A percentile compares a stretch with the other conserved stretches of the same genome.
These are phyloP conservation scores for Tyto alba DNA, from an alignment of 2,113 vertebrate genomes.

Conservation along the genomic window DNA sequence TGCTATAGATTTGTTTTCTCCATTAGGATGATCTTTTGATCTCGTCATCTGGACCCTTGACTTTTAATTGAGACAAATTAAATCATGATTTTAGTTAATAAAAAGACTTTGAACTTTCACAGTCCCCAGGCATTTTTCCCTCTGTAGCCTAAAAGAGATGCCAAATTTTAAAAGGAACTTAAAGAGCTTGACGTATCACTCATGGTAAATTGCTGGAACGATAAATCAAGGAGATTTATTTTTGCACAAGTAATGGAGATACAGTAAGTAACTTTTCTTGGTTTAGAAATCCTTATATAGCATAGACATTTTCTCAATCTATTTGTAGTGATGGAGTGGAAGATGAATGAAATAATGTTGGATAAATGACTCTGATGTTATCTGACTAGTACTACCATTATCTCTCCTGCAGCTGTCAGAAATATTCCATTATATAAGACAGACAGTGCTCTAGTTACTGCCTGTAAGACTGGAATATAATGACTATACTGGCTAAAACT, in stretches of 20 bases:
- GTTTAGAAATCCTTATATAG: constrained; percentile 61
- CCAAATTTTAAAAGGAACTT: background rate
- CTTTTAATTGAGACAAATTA: background rate
- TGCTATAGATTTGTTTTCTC: background rate
- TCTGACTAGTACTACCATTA: constrained; percentile 68
- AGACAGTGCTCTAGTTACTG: background rate
- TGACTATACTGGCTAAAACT: background rate
- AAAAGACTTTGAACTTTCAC: background rate
- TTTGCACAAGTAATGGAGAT: constrained; percentile 31
- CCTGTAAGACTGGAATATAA: background rate
- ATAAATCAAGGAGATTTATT: constrained; percentile 23
- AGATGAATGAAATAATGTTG: constrained; percentile 71
- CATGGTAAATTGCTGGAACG: constrained; percentile 21
- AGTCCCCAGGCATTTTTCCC: background rate
- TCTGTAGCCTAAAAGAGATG: background rate
- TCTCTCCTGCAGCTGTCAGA: constrained; percentile 46
- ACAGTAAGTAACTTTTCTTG: constrained; percentile 57
- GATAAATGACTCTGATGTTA: constrained; percentile 63
- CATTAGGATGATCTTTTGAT: background rate
- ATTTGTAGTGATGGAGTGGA: constrained; percentile 62
- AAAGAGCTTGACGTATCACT: background rate
- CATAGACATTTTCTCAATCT: constrained; percentile 61
- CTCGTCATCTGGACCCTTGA: background rate
- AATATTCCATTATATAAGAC: constrained; percentile 53
- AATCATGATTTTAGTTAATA: background rate